Base-by-base conservation (phyloP, 2,113 vertebrate genomes). In the Todiramphus chloris region DNA sequence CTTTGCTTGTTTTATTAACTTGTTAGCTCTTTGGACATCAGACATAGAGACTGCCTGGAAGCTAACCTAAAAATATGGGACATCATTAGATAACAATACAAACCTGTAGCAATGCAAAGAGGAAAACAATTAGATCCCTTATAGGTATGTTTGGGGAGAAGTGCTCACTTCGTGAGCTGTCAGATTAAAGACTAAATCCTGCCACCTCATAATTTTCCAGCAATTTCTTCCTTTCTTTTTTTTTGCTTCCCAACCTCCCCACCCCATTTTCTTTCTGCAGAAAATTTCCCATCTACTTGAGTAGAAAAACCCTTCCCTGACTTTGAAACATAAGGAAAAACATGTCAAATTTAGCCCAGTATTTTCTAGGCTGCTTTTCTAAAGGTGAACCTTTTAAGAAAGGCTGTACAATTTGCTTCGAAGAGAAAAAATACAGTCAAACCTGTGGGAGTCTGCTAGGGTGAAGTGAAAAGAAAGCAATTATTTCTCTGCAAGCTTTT, bases 271-370 rank as follows among this genome's bases (percentile, higher is more conserved):
- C 67, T 37, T 77, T 21, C 50, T 83, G n/a, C 39, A 53, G 56
- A 35, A 89, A 56, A 69, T 82, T 95, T 94, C 81, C 80, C 72
- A 5, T 68, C 39, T 89, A 48, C 77, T 72, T 75, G 60, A 83
- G 12, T 84, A 79, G 48, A 77, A 88, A 33, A 91, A 64, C 15
- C 21, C 62, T 89, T 90, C 19, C 8, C 18, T 79, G 84, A 14
- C 81, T 94, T 95, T 89, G 81, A 93, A 93, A 93, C 18, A 10
- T 46, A 58, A 44, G 75, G 69, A 64, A 97, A 93, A 93, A 16
- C 64, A 66, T 74, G 59, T 87, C 81, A 95, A 43, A 93, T 88
- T 88, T 94, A 73, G 46, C 64, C 31, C 77, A 41, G 13, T 83
- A 43, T 85, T 94, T 94, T 93, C 78, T 59, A 86, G 53, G 31